Conservation (phyloP, 2,888 invertebrate genomes). For the Neuroscelio doddi region DNA sequence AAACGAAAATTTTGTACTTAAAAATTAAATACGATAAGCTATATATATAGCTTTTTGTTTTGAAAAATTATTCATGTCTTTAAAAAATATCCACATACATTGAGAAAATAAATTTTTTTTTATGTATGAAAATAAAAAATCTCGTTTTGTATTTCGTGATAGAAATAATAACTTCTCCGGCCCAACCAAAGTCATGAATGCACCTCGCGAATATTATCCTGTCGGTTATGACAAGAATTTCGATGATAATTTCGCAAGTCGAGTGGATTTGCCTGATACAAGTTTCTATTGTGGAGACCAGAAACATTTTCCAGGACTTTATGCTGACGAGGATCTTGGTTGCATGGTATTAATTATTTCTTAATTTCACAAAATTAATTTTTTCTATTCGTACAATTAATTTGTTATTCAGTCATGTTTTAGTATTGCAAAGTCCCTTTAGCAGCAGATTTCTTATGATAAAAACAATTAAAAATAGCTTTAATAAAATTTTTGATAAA, state of each 20-base stretch:
- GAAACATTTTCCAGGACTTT: conserved; percentile 91
- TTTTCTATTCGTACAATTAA: no score
- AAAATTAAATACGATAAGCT: no score
- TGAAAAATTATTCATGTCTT: neutral
- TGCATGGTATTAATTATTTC: conserved; percentile 96
- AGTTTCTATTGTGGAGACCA: conserved; percentile 90
- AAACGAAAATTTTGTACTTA: no score
- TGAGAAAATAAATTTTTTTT: no score
- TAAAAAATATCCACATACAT: neutral
- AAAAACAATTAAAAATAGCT: no score
- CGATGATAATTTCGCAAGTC: conserved; percentile 89
- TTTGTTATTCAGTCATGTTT: no score
- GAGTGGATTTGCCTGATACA: conserved; percentile 88
- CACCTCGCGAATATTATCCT: conserved; percentile 90
- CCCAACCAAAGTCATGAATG: conserved; percentile 86
- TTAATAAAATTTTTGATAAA: no score
- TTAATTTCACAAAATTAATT: no score
- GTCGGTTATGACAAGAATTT: conserved; percentile 91
- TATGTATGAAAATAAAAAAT: no score
- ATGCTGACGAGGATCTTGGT: conserved; percentile 89
- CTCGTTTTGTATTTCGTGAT: no score
- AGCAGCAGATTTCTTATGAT: no score
- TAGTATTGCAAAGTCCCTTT: no score
- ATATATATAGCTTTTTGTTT: neutral
- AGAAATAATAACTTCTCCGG: conserved; percentile 64